These are phyloP conservation scores for Drosophila funebris DNA, from an alignment of 1,140 invertebrate species.

Conservation along the genomic window DNA sequence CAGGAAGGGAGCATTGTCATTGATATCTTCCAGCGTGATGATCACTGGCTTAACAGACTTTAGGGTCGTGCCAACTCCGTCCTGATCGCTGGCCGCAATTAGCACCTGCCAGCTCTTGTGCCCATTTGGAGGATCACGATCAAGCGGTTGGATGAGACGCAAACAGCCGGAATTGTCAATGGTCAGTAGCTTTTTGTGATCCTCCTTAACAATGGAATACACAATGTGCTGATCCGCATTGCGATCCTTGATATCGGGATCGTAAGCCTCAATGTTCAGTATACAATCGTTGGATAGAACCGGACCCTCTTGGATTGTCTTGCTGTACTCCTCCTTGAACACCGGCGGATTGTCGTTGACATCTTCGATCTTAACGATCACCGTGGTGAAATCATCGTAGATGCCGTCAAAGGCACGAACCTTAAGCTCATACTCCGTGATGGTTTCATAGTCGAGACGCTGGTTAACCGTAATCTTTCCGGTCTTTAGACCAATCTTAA, in stretches of 20 bases:
- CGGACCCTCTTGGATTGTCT: conserved; percentile 88
- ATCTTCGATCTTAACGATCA: conserved; percentile 91
- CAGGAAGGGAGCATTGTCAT: conserved; percentile 94
- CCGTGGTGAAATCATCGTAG: conserved; percentile 89
- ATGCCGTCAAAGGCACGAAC: conserved; percentile 91
- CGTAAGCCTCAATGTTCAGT: conserved; percentile 89
- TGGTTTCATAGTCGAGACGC: conserved; percentile 93
- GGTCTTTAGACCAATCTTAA: conserved; percentile 90
- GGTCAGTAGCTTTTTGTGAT: conserved; percentile 88
- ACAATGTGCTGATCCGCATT: conserved; percentile 90
- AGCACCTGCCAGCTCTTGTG: conserved; percentile 92
- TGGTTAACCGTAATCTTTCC: conserved; percentile 92
- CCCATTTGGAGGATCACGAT: conserved; percentile 94
- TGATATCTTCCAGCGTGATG: conserved; percentile 92
- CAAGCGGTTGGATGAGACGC: conserved; percentile 90
- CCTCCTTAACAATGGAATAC: conserved; percentile 89
- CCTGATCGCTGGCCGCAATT: conserved; percentile 92
- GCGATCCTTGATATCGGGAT: conserved; percentile 92
- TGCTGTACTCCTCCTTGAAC: conserved; percentile 88
- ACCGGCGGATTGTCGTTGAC: conserved; percentile 93
- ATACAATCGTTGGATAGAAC: conserved; percentile 87
- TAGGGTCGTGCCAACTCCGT: conserved; percentile 88
- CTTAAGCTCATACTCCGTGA: conserved; percentile 90
- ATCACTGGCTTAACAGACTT: conserved; percentile 88
- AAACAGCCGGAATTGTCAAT: conserved; percentile 91